Base-by-base conservation (phyloP, 2,113 vertebrate species). In the Rhinogobius similis region DNA sequence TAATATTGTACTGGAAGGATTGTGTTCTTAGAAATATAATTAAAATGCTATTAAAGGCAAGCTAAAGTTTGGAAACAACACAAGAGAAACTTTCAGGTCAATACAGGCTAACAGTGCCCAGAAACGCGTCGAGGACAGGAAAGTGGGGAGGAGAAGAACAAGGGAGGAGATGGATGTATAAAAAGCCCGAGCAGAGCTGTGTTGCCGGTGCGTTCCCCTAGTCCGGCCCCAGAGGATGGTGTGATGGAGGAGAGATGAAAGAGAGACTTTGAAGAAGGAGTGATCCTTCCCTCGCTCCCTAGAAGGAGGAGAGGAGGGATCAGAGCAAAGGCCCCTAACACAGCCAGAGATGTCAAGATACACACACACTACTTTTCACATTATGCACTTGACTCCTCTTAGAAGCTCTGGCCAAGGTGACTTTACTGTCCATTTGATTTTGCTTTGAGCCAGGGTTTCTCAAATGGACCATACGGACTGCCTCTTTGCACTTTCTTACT, bases 181-280 rank as follows among this genome's bases (percentile, higher is more conserved):
- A 84, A 87, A 82, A 86, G 79, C 66, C 65, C 56, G 77, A 79
- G 72, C 65, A 65, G 79, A 79, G 68, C 81, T 89, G 77, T 75
- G 58, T 70, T 81, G 81, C 83, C 79, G 53, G 58, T 80, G 76
- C 75, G 50, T 72, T 75, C 81, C 67, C 61, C 63, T 20, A 23
- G 13, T 53, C 82, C 67, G 59, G 56, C 82, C 81, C 82, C 62
- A 72, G 84, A 87, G 84, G 84, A 86, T 74, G 83, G 85, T 67
- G 75, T 77, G 88, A 89, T 87, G 81, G 76, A 71, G 38, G 64
- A 53, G 73, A 91, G 89, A 91, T 91, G 85, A 91, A 90, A 91
- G 87, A 69, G 72, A 85, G 81, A 90, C 85, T 84, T 88, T 89
- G 88, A 91, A 90, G 88, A 85, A 82, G 86, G 70, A 83, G 71